Evolutionary conservation across 2,888 invertebrate genomes (phyloP).

Genomic region (Vanessa cardui): DNA sequence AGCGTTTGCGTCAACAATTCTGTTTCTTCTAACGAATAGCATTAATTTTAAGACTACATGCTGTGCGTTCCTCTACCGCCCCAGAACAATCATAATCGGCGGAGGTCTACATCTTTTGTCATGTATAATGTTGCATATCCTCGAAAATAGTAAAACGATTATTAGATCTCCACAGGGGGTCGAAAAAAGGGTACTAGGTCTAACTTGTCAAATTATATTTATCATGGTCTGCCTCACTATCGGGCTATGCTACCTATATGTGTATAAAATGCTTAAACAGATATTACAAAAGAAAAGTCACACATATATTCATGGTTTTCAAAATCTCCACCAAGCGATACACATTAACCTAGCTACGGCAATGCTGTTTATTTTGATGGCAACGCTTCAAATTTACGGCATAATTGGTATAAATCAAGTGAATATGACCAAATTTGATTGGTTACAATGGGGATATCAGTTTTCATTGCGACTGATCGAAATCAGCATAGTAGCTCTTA

Average conservation of each 20-base stretch:
- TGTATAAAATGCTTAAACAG: constrained; percentile 90
- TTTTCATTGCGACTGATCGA: constrained; percentile 92
- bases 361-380: constrained; percentile 91
- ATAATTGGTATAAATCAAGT: constrained; percentile 79
- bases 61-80: constrained; percentile 88
- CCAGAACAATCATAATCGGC: constrained; percentile 89
- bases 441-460: constrained; percentile 97
- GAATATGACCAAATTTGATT: constrained; percentile 87
- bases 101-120: constrained; percentile 90
- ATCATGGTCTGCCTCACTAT: constrained; percentile 92
- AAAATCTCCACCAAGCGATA: constrained; percentile 92
- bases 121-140: constrained; percentile 92
- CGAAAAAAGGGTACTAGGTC: constrained; percentile 85
- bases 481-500: constrained; percentile 91
- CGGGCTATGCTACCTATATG: constrained; percentile 92
- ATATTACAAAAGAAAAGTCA: constrained; percentile 89
- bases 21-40: constrained; percentile 92
- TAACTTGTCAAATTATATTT: constrained; percentile 93
- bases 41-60: constrained; percentile 87
- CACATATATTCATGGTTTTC: constrained; percentile 90
- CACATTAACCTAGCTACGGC: constrained; percentile 95
- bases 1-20: constrained; percentile 93
- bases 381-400: constrained; percentile 92
- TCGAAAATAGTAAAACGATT: constrained; percentile 84
- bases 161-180: constrained; percentile 71